Percentiles rank a stretch among this genome's conserved stretches.
Evolutionary conservation across 1,140 invertebrate genomes (phyloP).

Genomic region (Lethrus apterus): DNA sequence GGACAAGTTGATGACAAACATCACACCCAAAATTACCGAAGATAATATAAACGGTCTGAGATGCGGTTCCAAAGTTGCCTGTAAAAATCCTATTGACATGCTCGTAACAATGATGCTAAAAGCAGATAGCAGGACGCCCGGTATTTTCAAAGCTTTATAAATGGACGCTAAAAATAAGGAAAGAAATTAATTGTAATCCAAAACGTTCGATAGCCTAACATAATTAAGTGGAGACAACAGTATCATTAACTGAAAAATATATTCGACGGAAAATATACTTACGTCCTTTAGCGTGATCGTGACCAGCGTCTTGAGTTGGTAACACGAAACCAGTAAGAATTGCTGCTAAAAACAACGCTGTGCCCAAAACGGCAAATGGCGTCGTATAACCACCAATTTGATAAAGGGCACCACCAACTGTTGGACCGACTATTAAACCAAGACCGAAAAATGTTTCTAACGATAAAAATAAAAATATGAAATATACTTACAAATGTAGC

Average conservation of each 20-base stretch:
- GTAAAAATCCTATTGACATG: slow-evolving; percentile 73
- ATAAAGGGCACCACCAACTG: slow-evolving; percentile 74
- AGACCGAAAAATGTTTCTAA: slow-evolving; percentile 86
- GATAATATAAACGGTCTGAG: slow-evolving; percentile 64
- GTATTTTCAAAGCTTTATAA: slow-evolving; percentile 55
- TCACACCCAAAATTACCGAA: slow-evolving; percentile 68
- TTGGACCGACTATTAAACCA: slow-evolving; percentile 80
- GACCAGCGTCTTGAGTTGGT: slow-evolving; percentile 55
- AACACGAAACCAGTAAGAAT: slow-evolving; percentile 66
- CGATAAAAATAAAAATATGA: slow-evolving; percentile 45
- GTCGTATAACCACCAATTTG: slow-evolving; percentile 74
- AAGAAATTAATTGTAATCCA: too few relatives aligned
- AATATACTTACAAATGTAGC: slow-evolving; percentile 74
- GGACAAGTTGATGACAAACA: slow-evolving; percentile 75
- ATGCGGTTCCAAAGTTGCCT: slow-evolving; percentile 76
- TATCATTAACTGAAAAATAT: too few relatives aligned
- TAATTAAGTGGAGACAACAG: too few relatives aligned
- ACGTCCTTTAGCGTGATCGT: slow-evolving; percentile 52
- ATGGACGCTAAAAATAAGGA: slow-evolving; percentile 57
- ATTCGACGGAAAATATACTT: slow-evolving; percentile 33
- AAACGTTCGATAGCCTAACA: too few relatives aligned
- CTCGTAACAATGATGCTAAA: slow-evolving; percentile 65
- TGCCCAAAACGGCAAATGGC: slow-evolving; percentile 79
- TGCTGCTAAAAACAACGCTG: slow-evolving; percentile 65
- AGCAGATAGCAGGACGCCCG: slow-evolving; percentile 59